A percentile compares a stretch with the other conserved stretches of the same genome.
Conservation (phyloP, 2,113 vertebrate species). For the Pterocles burchelli region DNA sequence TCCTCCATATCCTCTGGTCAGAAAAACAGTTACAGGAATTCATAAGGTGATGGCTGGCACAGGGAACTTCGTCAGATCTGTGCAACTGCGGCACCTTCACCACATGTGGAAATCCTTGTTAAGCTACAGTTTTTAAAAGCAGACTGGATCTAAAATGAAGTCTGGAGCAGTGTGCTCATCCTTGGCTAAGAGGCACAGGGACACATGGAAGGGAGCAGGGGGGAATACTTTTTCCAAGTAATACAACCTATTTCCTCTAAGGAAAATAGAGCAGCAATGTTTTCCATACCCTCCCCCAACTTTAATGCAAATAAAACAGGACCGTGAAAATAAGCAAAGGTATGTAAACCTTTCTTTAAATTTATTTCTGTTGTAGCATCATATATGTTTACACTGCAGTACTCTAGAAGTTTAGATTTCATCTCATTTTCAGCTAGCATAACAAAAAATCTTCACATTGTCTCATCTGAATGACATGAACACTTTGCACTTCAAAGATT, state of each 20-base stretch:
- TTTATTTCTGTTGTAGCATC: neutral
- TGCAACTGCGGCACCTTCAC: fast-evolving
- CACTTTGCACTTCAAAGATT: neutral
- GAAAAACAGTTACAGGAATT: neutral
- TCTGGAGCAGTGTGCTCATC: neutral
- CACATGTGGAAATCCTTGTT: fast-evolving
- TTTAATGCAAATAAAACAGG: neutral
- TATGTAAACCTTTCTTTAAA: neutral
- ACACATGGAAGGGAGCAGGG: neutral
- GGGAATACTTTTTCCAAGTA: neutral
- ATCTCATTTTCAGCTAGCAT: neutral
- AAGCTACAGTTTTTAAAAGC: neutral
- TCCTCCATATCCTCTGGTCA: fast-evolving
- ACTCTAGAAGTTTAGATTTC: neutral
- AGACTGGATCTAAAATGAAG: neutral
- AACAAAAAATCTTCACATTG: neutral
- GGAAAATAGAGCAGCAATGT: neutral
- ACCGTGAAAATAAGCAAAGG: fast-evolving
- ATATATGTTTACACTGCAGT: neutral
- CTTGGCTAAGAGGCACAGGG: neutral
- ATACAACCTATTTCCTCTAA: neutral
- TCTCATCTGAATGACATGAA: neutral
- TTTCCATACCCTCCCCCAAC: too few species aligned
- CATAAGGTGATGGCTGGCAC: neutral
- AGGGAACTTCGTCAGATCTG: neutral